Base-by-base conservation (phyloP, 2,888 invertebrate species). In the Abrostola triplasia region DNA sequence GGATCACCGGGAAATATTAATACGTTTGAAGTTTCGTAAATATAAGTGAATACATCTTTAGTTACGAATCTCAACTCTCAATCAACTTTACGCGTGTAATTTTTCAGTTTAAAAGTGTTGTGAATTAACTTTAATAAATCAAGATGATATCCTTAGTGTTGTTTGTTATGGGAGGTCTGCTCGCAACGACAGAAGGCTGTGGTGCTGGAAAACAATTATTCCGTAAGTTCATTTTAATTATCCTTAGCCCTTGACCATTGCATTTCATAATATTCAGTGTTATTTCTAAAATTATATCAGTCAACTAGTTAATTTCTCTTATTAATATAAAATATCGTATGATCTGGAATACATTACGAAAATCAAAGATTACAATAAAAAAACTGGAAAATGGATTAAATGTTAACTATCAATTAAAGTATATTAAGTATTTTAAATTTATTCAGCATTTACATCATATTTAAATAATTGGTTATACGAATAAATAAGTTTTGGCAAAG, bases 11-110 rank as follows among this genome's bases (percentile, higher is more conserved):
- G 81, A 72, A 85, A 65, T 77, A 83, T 75, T 75, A 59, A 78
- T 62, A 85, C 90, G 88, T 90, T 92, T 88, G 93, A 94, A 87
- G 94, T 93, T 94, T 94, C 94, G 94, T 94, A 94, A 94, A 94
- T 82, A 88, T 89, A 89, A 93, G 93, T 93, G 92, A 82, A 73
- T 59, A 67, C 62, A 68, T 68, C 89, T 90, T 92, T 93, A 92
- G 94, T 94, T 94, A 92, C 94, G 94, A 94, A 92, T 93, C 93
- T 89, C 93, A 91, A 44, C 13, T 44, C 13, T 44, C 44, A 47
- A 47, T 47, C 44, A 47, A 87, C 88, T 89, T 88, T 77, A 80
- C 75, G 59, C 86, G 91, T 90, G 92, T 80, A 81, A 82, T 85
- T 80, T 87, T 90, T 88, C 86, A 89, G 90, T 91, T 85, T 86